A percentile compares a stretch with the other conserved stretches of the same genome.
These are phyloP conservation scores for fruit fly (Drosophila melanogaster) DNA, from an alignment of 1,140 invertebrate genomes.

Conservation along the genomic window DNA sequence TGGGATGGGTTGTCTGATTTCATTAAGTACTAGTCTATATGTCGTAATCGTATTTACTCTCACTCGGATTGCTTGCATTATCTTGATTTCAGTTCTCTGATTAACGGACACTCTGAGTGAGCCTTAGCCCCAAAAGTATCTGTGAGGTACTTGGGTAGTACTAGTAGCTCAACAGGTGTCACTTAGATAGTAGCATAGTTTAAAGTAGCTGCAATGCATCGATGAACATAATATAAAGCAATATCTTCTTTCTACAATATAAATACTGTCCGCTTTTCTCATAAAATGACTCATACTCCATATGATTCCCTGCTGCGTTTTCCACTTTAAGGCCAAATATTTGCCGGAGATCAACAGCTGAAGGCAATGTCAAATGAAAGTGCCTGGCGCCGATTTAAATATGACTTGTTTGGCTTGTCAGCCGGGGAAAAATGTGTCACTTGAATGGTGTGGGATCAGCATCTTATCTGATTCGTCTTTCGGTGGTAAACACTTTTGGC, in stretches of 20 bases:
- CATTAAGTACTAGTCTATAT: constrained; percentile 50
- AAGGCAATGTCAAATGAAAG: constrained; percentile 51
- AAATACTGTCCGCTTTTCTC: not conserved
- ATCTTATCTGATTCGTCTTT: constrained; percentile 30
- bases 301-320: constrained; percentile 23
- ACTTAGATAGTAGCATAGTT: not conserved
- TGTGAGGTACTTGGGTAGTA: not conserved
- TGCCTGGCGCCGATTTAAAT: constrained; percentile 38
- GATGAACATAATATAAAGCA: not conserved
- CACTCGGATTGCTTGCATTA: constrained; percentile 16
- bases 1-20: constrained; percentile 54
- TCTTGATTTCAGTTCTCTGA: constrained; percentile 40
- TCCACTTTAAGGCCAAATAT: constrained; percentile 31
- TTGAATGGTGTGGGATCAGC: constrained; percentile 33
- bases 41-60: constrained; percentile 44
- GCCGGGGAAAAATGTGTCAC: constrained; percentile 42
- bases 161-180: constrained; percentile 5
- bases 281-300: constrained; percentile 47
- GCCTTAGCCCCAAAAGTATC: constrained; percentile 24
- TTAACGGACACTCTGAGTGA: constrained; percentile 30
- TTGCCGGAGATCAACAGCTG: constrained; percentile 33
- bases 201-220: not conserved
- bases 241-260: too few species aligned
- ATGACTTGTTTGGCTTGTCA: constrained; percentile 36
- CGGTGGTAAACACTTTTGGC: constrained; percentile 16